These are phyloP conservation scores for Prinia subflava DNA, from an alignment of 2,113 vertebrate genomes.

Conservation along the genomic window DNA sequence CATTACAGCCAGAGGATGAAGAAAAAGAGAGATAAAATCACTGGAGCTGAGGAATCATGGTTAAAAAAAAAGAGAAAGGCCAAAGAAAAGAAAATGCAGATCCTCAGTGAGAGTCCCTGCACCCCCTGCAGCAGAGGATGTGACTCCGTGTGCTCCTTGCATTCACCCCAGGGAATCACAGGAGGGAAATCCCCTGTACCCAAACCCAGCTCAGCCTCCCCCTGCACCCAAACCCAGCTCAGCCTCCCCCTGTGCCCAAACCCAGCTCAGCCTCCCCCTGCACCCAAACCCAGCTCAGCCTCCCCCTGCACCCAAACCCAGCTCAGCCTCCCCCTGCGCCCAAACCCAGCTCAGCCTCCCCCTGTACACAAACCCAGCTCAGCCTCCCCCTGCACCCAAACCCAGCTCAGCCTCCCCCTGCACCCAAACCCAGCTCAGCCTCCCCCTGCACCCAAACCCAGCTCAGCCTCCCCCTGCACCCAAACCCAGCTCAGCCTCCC, in stretches of 20 bases:
- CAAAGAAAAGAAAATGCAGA: constrained; percentile 1
- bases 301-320: not conserved
- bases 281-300: not conserved
- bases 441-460: not conserved
- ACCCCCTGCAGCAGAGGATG: not conserved
- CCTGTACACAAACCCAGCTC: not conserved
- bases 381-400: not conserved
- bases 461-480: not conserved
- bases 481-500: not conserved
- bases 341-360: not conserved
- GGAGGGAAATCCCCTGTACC: not conserved
- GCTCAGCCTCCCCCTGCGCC: not conserved
- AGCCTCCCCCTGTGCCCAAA: not conserved
- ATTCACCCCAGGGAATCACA: not conserved
- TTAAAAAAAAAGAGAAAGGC: not conserved
- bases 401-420: not conserved
- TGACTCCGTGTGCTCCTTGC: not conserved
- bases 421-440: not conserved
- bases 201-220: rapidly evolving
- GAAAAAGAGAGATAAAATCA: constrained; percentile 11
- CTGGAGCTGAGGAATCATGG: not conserved
- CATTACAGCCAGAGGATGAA: constrained; percentile 19
- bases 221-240: not conserved
- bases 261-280: not conserved
- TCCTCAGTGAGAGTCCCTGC: not conserved